These are phyloP conservation scores for Phainopepla nitens DNA, from an alignment of 2,113 vertebrate species.

Conservation along the genomic window DNA sequence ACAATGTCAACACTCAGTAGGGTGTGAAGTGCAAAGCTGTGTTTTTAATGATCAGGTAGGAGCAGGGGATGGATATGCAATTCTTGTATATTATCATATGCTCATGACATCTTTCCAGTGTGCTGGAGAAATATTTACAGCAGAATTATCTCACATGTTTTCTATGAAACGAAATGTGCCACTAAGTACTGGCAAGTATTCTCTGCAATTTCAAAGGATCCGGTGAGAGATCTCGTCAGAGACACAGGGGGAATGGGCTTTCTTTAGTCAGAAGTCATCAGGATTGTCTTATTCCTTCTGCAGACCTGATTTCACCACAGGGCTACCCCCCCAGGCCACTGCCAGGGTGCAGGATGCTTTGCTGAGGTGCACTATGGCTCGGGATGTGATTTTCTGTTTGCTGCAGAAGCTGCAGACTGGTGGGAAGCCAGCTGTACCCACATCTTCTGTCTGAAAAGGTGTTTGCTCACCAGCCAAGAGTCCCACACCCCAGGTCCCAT, in stretches of 20 bases:
- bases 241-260: fast-evolving
- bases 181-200: background rate
- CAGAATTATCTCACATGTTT: background rate
- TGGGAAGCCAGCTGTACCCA: background rate
- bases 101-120: background rate
- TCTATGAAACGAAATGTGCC: background rate
- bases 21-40: background rate
- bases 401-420: fast-evolving
- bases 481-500: background rate
- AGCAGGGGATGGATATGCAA: background rate
- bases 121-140: background rate
- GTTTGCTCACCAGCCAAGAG: background rate
- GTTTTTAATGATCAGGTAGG: background rate
- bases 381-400: background rate
- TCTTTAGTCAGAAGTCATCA: background rate
- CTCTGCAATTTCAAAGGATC: background rate
- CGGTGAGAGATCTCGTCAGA: background rate
- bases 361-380: background rate
- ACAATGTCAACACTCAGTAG: background rate
- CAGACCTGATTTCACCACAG: background rate
- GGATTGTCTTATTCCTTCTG: background rate
- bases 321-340: background rate
- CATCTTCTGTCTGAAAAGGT: background rate
- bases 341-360: background rate
- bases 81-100: background rate